These are phyloP conservation scores for Rhincodon typus DNA, from an alignment of 2,797 vertebrate genomes.

Conservation along the genomic window DNA sequence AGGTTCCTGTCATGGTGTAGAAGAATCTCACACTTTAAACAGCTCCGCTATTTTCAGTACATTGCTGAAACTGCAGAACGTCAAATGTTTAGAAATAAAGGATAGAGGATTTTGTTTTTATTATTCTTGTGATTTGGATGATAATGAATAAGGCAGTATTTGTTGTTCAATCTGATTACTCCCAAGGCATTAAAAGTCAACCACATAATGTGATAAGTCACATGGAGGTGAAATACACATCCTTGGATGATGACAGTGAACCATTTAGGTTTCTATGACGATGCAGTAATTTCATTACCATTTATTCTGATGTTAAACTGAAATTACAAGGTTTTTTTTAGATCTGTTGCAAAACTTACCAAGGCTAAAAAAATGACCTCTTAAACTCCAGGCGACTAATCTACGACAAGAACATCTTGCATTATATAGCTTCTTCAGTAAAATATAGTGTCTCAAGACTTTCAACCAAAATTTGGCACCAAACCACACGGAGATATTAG, in stretches of 20 bases:
- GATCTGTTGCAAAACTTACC: not conserved
- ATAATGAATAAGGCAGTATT: not conserved
- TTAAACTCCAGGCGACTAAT: not conserved
- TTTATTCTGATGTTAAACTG: not conserved
- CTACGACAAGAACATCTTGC: not conserved
- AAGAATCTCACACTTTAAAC: slow-evolving; percentile 5
- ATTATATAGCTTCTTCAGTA: not conserved
- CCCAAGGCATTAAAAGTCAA: not conserved
- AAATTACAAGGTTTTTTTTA: not conserved
- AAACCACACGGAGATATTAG: not conserved
- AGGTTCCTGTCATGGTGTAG: not conserved
- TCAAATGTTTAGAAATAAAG: not conserved
- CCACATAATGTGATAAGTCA: not conserved
- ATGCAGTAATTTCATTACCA: not conserved
- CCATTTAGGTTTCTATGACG: not conserved
- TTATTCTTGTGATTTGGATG: not conserved
- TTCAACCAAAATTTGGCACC: not conserved
- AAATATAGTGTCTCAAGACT: not conserved
- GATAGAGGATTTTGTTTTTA: not conserved
- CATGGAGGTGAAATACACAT: not conserved
- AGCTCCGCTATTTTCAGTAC: not conserved
- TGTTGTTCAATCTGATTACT: not conserved
- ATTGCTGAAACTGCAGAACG: slow-evolving; percentile 18
- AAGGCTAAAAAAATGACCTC: not conserved
- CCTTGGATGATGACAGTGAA: not conserved